Conservation (phyloP, 2,888 invertebrate genomes). For the Marronus borbonicus region DNA sequence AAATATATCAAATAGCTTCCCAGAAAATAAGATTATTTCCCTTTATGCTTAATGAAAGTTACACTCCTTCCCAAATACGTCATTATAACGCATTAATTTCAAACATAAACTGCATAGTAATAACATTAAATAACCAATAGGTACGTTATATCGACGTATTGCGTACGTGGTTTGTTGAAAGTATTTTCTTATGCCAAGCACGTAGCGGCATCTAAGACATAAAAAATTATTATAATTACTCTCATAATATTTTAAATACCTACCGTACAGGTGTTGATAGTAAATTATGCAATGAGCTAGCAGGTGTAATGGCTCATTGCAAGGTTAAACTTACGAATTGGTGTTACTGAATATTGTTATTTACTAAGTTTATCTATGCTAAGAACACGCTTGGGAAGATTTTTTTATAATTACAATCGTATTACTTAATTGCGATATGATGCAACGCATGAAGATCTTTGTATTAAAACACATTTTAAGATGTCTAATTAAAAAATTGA, state of each 20-base stretch:
- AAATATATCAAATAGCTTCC: too few relatives aligned
- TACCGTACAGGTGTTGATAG: slow-evolving; percentile 28
- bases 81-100: too few relatives aligned
- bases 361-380: slow-evolving; percentile 6
- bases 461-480: background rate
- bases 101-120: too few relatives aligned
- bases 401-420: background rate
- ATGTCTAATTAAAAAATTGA: background rate
- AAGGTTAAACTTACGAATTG: slow-evolving; percentile 30
- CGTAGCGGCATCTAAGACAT: slow-evolving; percentile 21
- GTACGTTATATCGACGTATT: background rate
- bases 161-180: slow-evolving; percentile 4
- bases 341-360: slow-evolving; percentile 14
- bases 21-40: too few relatives aligned
- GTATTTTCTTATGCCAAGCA: slow-evolving; percentile 18
- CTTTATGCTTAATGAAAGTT: too few relatives aligned
- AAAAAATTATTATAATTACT: slow-evolving; percentile 36
- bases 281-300: slow-evolving; percentile 32
- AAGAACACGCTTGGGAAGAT: slow-evolving; percentile 7
- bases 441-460: background rate
- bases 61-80: too few relatives aligned
- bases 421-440: background rate
- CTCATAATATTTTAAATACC: slow-evolving; percentile 21
- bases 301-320: slow-evolving; percentile 28
- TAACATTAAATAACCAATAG: background rate